Conservation (phyloP, 2,113 vertebrate genomes). For the Taxidea taxus region DNA sequence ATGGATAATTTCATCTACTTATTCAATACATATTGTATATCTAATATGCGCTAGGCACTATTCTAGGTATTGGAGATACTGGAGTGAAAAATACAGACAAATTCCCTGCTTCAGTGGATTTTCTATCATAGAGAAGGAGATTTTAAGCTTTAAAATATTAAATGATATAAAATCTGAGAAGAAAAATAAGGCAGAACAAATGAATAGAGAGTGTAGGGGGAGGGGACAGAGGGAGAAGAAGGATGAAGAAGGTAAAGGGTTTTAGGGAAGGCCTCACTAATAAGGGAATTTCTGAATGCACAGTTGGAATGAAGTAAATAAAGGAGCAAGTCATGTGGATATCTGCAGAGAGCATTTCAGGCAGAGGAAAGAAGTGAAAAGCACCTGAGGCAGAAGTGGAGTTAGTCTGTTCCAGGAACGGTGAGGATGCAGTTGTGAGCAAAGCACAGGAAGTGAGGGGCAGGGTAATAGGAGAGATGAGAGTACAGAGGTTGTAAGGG, state of each 20-base stretch:
- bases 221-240: neutral
- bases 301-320: neutral
- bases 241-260: neutral
- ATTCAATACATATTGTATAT: slow-evolving; percentile 24
- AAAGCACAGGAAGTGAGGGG: neutral
- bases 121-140: neutral
- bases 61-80: neutral
- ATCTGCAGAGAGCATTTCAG: neutral
- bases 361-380: neutral
- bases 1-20: slow-evolving; percentile 8
- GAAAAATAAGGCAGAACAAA: slow-evolving; percentile 33
- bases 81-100: slow-evolving; percentile 1
- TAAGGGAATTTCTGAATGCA: neutral
- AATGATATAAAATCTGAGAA: neutral
- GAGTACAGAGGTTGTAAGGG: neutral
- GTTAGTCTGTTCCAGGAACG: neutral
- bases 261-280: neutral
- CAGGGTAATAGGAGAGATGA: neutral
- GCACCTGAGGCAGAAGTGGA: neutral
- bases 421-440: neutral
- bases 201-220: neutral
- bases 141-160: neutral
- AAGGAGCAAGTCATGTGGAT: neutral
- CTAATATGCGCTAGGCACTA: neutral
- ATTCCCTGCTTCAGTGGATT: neutral